These are phyloP conservation scores for Myiagra hebetior DNA, from an alignment of 2,113 vertebrate species.

Conservation along the genomic window DNA sequence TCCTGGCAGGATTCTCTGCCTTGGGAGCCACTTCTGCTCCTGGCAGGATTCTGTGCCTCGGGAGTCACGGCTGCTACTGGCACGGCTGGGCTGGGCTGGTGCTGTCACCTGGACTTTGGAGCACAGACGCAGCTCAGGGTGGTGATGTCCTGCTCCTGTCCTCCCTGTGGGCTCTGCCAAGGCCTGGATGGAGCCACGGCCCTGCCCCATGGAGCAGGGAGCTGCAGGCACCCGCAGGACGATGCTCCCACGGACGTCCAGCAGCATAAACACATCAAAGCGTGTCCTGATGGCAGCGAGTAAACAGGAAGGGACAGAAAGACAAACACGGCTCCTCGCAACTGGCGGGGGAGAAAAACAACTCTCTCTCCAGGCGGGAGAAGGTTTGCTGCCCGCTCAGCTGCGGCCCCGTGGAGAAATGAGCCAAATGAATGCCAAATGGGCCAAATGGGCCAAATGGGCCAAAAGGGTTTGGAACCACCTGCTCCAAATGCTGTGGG, in stretches of 20 bases:
- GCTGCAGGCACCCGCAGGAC: not conserved
- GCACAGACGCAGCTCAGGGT: not conserved
- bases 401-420: not conserved
- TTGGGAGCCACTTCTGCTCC: not conserved
- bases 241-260: not conserved
- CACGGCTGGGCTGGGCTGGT: not conserved
- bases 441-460: not conserved
- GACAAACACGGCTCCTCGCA: conserved; percentile 36
- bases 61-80: not conserved
- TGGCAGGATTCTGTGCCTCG: not conserved
- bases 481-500: not conserved
- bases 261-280: conserved; percentile 56
- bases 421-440: not conserved
- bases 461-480: not conserved
- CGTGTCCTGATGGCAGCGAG: conserved; percentile 11
- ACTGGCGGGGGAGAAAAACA: conserved; percentile 14
- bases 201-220: not conserved
- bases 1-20: not conserved
- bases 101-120: not conserved
- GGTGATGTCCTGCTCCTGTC: not conserved
- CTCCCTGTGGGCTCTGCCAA: not conserved
- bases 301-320: conserved; percentile 66
- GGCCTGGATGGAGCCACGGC: not conserved
- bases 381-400: not conserved
- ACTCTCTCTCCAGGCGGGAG: not conserved